Conservation (phyloP, 2,113 vertebrate genomes). For the Zosterops japonicus region DNA sequence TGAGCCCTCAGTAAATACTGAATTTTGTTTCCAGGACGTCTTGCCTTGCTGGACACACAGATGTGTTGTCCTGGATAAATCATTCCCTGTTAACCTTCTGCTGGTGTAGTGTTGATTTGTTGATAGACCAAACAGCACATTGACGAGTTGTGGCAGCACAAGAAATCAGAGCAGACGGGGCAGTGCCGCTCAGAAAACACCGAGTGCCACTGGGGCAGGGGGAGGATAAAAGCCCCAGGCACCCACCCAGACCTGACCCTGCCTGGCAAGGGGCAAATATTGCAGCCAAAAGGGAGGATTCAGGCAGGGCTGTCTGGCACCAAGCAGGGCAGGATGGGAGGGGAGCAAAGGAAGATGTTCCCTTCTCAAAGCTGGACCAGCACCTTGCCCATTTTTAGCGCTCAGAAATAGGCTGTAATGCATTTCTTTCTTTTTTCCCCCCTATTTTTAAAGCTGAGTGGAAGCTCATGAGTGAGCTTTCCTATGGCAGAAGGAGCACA, state of each 20-base stretch:
- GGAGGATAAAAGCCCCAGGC: not conserved
- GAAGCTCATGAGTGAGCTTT: accelerated
- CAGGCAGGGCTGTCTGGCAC: not conserved
- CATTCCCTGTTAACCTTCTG: constrained; percentile 34
- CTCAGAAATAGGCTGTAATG: not conserved
- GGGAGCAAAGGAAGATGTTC: not conserved
- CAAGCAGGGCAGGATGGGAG: not conserved
- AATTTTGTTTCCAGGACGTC: not conserved
- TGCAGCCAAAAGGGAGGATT: not conserved
- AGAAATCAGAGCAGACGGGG: not conserved
- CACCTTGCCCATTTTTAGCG: not conserved
- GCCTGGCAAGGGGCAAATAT: not conserved
- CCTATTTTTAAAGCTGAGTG: not conserved
- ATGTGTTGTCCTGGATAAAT: constrained; percentile 45
- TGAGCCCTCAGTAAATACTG: not conserved
- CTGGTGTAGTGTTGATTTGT: not conserved
- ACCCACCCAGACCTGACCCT: not conserved
- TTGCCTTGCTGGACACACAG: constrained; percentile 3
- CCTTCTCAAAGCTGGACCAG: not conserved
- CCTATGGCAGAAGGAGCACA: not conserved
- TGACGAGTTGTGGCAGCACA: constrained; percentile 28
- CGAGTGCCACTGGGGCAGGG: accelerated
- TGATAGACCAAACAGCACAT: not conserved
- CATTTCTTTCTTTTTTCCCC: not conserved
- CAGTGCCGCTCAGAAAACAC: not conserved